Evolutionary conservation across 2,113 vertebrate species (phyloP).

Genomic region (Craseonycteris thonglongyai): DNA sequence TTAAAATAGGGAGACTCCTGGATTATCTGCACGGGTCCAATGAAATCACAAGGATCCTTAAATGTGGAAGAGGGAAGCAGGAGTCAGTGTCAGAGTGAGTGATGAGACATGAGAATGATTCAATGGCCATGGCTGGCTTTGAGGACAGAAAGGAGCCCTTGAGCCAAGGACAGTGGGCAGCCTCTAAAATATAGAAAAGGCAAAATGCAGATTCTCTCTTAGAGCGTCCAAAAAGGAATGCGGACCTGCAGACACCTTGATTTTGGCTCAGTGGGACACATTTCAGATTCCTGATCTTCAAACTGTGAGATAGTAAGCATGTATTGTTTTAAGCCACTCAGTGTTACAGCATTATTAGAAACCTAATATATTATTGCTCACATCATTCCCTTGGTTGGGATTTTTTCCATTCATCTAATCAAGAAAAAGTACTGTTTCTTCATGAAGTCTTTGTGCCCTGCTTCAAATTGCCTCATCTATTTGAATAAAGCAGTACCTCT

Average conservation of each 20-base stretch:
- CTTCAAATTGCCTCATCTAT: background rate
- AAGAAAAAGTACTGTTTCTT: background rate
- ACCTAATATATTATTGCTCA: background rate
- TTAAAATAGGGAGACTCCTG: background rate
- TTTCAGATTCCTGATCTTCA: background rate
- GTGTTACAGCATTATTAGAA: background rate
- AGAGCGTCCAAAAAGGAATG: background rate
- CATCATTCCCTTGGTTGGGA: background rate
- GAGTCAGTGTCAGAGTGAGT: background rate
- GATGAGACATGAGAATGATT: background rate
- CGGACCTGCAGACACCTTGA: background rate
- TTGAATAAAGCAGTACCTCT: background rate
- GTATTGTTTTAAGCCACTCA: background rate
- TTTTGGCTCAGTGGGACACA: background rate
- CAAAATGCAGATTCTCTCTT: background rate
- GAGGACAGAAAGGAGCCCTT: background rate
- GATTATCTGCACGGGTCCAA: background rate
- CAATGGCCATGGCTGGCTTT: background rate
- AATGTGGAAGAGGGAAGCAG: background rate
- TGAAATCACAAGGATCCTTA: background rate
- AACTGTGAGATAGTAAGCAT: background rate
- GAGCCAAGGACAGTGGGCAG: background rate
- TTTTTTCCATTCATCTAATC: background rate
- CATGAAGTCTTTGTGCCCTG: background rate
- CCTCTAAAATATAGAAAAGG: background rate